Evolutionary conservation across 2,888 invertebrate species (phyloP).

Genomic region (Agrenia bidenticulata): DNA sequence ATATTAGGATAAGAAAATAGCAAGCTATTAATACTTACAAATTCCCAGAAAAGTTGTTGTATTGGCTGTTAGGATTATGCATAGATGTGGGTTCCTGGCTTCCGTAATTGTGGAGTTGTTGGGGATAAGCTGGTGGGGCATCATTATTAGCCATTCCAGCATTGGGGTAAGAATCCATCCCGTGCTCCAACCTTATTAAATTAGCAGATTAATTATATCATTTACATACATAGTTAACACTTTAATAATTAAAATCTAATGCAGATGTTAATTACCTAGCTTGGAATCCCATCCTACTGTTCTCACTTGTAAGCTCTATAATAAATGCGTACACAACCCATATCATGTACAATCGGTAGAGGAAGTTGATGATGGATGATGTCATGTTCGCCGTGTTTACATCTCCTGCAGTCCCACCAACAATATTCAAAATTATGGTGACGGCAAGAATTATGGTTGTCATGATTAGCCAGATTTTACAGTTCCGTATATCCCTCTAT

Average conservation of each 20-base stretch:
- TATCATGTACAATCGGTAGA: constrained; percentile 20
- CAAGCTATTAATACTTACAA: no score
- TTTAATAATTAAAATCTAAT: no score
- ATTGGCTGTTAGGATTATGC: no score
- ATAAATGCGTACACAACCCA: constrained; percentile 22
- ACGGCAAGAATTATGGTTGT: constrained; percentile 2
- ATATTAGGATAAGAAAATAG: no score
- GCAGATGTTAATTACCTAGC: no score
- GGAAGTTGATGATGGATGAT: constrained; percentile 6
- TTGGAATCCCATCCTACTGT: background rate
- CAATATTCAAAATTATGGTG: constrained; percentile 4
- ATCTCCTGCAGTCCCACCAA: constrained; percentile 3
- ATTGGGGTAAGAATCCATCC: background rate
- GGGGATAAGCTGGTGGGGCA: background rate
- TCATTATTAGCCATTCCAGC: no score
- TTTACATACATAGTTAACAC: no score
- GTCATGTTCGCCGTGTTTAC: background rate
- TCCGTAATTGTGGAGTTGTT: no score
- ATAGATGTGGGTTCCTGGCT: no score
- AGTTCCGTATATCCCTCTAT: constrained; percentile 18
- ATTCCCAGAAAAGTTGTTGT: no score
- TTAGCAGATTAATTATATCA: no score
- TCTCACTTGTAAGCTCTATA: background rate
- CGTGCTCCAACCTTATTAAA: background rate
- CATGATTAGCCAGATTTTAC: constrained; percentile 21